These are phyloP conservation scores for Trididemnum miniatum DNA, from an alignment of 23 tunicate genomes.

Conservation along the genomic window DNA sequence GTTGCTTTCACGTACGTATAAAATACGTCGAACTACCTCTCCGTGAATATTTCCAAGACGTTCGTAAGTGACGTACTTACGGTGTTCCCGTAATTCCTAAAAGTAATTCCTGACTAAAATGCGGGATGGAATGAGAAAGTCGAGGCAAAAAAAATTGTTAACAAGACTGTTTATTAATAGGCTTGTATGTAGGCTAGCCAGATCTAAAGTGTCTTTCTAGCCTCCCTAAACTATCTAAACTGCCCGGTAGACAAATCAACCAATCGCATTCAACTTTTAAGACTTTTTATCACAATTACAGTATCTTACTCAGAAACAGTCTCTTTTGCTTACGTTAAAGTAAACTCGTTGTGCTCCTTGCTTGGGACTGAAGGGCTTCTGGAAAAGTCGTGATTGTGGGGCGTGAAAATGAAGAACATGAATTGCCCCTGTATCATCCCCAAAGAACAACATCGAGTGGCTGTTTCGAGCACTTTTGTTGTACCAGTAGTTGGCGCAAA, in stretches of 20 bases:
- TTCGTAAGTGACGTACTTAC: constrained; percentile 64
- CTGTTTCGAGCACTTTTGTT: constrained; percentile 65
- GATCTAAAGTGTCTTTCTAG: no score
- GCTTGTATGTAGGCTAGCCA: no score
- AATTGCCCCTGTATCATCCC: constrained; percentile 86
- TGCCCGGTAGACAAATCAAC: no score
- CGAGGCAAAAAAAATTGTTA: no score
- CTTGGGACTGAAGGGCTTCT: constrained; percentile 89
- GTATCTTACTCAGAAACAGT: background rate
- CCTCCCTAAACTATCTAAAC: no score
- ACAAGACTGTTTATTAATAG: no score
- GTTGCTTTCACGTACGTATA: constrained; percentile 88
- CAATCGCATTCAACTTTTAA: no score
- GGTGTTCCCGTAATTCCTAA: constrained; percentile 75
- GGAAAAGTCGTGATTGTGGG: constrained; percentile 85
- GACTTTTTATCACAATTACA: no score
- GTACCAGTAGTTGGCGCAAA: constrained; percentile 84
- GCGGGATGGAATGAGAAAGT: no score
- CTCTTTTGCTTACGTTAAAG: constrained; percentile 63
- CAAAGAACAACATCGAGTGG: constrained; percentile 80
- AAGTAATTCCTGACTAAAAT: no score
- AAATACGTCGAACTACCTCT: constrained; percentile 69
- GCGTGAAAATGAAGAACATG: constrained; percentile 78
- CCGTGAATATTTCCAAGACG: constrained; percentile 74
- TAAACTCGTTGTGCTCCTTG: constrained; percentile 92